Base-by-base conservation (phyloP, 2,888 invertebrate species). In the Chrysolina oricalcia region DNA sequence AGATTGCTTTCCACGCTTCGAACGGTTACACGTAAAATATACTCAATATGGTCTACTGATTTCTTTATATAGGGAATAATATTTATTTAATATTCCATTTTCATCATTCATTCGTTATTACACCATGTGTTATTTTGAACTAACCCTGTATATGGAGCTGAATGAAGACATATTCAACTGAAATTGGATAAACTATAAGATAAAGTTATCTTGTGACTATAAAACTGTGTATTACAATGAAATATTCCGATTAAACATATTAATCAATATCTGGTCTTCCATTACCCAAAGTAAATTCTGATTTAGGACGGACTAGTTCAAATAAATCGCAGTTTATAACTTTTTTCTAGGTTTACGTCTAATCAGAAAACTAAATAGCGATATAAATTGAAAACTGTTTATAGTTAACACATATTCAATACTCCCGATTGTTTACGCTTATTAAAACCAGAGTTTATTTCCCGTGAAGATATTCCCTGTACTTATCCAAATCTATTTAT, bases 401-500 rank as follows among this genome's bases (percentile, higher is more conserved):
- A 53, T 53, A 53, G 19, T 53, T 53, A 53, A 53, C 53, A 53
- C 53, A 53, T 53, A 59, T 59, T 59, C 59, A 59, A 59, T 15
- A 59, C 59, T 35, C n/a, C n/a, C 35, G 9, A 27, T 9, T 27
- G 59, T 76, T 78, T 74, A 77, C 75, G 74, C 74, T 15, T 74
- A 73, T 77, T 78, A 74, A 73, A 74, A 76, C 81, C 53, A 53
- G 19, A 53, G 83, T 84, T 85, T 85, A 84, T 75, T 78, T 78
- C 80, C 80, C 78, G 76, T 72, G 73, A 73, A 81, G 81, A 83
- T 81, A 81, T 74, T 77, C 78, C 64, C 80, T 81, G 70, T 80
- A 85, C 81, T 85, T 85, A 83, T 78, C 78, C 78, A 83, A 83
- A 84, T 85, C 82, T 86, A 86, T 86, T 85, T 86, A 85, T 83